Evolutionary conservation across 2,797 vertebrate genomes (phyloP), one percentile per base, ranked within the genome.

Genomic region (Myotis myotis): DNA sequence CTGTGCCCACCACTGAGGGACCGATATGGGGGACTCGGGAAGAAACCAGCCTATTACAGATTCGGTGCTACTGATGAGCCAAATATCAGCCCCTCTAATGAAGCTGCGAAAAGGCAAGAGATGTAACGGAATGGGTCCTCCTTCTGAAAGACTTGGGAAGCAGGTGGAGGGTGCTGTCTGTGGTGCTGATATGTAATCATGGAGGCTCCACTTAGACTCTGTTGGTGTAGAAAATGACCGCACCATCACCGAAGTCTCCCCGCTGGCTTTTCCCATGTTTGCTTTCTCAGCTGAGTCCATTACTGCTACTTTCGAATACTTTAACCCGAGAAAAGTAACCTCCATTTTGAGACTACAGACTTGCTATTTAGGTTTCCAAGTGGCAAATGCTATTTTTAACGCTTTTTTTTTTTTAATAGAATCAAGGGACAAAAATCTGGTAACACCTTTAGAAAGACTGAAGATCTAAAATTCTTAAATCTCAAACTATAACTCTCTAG

Each of bases 371-470:
- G 60, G 49, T 92, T 88, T 79, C 70, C 79, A 80, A 87, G 78
- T 72, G 78, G 55, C 66, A 91, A 87, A 2, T 30, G 60, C 30
- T 96, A 93, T 90, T 92, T 95, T 89, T 90, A 93, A 87, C 28
- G 78, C 68, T 62, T 76, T 90, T 93, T 89, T 71, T 55, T 20
- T 20, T 38, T 51, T 25, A 94, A 94, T 72, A 91, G 79, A 91
- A 55, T 87, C 41, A 15, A 95, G 64, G 80, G 57, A 94, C 70
- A 91, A 93, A 91, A 95, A 89, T 95, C 55, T 90, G 60, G 72
- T 82, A 49, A 83, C 71, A 94, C 89, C 70, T 80, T 64, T 33
- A 89, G 81, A 84, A 1, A 91, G 81, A 81, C 5, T 87, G 55
- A 78, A 92, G 38, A 91, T 88, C 90, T 88, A 71, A 41, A 85